Conservation (phyloP, 2,113 vertebrate genomes). For the Vidua chalybeata region DNA sequence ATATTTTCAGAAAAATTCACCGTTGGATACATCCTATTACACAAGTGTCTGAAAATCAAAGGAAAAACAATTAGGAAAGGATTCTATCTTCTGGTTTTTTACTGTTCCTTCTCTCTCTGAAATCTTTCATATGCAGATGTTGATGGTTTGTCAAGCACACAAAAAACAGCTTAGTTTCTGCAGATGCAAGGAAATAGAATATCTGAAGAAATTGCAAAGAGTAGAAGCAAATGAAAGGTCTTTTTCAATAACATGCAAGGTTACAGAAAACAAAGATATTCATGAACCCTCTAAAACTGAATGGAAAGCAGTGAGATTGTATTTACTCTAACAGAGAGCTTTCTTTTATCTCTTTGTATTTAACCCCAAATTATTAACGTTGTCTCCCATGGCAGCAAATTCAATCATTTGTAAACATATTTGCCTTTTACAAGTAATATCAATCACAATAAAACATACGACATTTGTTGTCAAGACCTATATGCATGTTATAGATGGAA, state of each 20-base stretch:
- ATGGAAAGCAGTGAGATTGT: slow-evolving; percentile 7
- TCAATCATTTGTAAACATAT: slow-evolving; percentile 13
- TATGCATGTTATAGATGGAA: neutral
- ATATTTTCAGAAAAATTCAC: slow-evolving; percentile 13
- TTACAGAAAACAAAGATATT: slow-evolving; percentile 28
- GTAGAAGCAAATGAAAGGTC: slow-evolving; percentile 54
- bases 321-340: slow-evolving; percentile 21
- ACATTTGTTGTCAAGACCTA: neutral
- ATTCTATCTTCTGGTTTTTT: neutral
- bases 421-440: slow-evolving; percentile 15
- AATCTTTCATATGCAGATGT: neutral
- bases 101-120: neutral
- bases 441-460: neutral
- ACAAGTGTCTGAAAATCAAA: slow-evolving; percentile 8
- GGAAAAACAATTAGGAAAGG: slow-evolving; percentile 5
- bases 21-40: neutral
- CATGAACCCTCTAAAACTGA: slow-evolving; percentile 50
- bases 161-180: slow-evolving; percentile 20
- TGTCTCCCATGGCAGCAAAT: slow-evolving; percentile 54
- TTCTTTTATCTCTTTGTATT: slow-evolving; percentile 30
- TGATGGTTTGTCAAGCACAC: slow-evolving; percentile 25
- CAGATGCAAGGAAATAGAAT: neutral
- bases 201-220: slow-evolving; percentile 13
- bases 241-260: slow-evolving; percentile 36
- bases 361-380: slow-evolving; percentile 47